Evolutionary conservation across 2,797 vertebrate genomes (phyloP).

Genomic region (Margarornis squamiger): DNA sequence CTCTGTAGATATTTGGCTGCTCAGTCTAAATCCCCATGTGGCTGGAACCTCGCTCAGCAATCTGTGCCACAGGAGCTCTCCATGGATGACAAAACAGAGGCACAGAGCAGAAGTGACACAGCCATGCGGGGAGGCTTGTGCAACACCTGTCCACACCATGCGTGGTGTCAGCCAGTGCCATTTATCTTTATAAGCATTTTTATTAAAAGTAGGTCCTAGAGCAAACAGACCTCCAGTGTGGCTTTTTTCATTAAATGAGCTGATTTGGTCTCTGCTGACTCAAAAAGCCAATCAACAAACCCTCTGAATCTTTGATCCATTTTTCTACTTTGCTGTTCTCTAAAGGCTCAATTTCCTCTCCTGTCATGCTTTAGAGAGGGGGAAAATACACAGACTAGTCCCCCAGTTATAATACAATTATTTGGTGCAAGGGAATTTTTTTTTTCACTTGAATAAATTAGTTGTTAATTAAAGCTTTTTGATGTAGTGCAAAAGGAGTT

Average conservation of each 20-base stretch:
- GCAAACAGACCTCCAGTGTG: background rate
- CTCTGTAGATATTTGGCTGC: background rate
- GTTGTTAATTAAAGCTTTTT: slow-evolving; percentile 75
- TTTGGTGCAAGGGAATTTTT: slow-evolving; percentile 32
- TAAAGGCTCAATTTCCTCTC: slow-evolving; percentile 63
- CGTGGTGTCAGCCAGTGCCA: background rate
- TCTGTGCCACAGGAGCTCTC: fast-evolving
- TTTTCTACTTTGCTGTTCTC: slow-evolving; percentile 54
- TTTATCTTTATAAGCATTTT: background rate
- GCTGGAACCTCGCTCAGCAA: fast-evolving
- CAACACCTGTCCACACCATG: background rate
- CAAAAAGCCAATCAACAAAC: slow-evolving; percentile 15
- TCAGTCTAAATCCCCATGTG: fast-evolving
- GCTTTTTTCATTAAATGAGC: slow-evolving; percentile 13
- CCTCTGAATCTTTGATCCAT: slow-evolving; percentile 60
- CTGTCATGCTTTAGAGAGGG: slow-evolving; percentile 9
- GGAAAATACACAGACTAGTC: slow-evolving; percentile 1
- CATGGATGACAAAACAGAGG: background rate
- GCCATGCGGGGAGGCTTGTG: fast-evolving
- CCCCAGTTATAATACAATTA: slow-evolving; percentile 61
- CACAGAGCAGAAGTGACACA: fast-evolving
- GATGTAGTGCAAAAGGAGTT: slow-evolving; percentile 53
- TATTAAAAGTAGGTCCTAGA: background rate
- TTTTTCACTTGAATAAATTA: slow-evolving; percentile 66
- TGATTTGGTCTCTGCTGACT: background rate